Evolutionary conservation across 23 tunicate species (phyloP).

Genomic region (Phallusia fumigata): DNA sequence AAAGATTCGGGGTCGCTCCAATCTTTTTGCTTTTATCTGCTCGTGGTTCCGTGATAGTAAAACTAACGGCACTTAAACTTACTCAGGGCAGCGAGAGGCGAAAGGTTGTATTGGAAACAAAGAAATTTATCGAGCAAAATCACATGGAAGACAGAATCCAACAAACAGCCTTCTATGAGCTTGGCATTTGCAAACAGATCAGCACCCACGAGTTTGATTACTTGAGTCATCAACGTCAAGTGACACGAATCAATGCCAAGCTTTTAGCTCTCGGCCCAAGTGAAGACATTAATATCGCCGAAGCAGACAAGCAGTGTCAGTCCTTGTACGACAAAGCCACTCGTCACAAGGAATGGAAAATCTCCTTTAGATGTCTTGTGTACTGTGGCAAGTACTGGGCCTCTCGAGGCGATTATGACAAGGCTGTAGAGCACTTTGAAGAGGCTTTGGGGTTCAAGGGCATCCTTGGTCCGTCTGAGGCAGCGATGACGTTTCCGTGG

Average conservation of each 20-base stretch:
- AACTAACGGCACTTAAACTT: neutral
- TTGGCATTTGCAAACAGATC: neutral
- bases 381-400: conserved; percentile 21
- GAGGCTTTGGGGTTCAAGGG: neutral
- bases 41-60: neutral
- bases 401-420: neutral
- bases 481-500: neutral
- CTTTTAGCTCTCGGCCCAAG: neutral
- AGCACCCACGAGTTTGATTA: neutral
- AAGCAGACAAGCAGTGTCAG: neutral
- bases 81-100: neutral
- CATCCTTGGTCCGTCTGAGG: neutral
- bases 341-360: neutral
- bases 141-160: neutral
- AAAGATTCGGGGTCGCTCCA: neutral
- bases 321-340: neutral
- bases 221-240: neutral
- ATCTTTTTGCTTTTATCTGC: neutral
- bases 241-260: neutral
- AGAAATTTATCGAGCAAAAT: neutral
- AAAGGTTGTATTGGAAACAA: neutral
- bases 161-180: neutral
- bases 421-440: neutral
- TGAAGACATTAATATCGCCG: neutral
- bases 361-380: neutral